These are phyloP conservation scores for Enteromius thamalakanensis DNA, from an alignment of 2,797 vertebrate species.

Conservation along the genomic window DNA sequence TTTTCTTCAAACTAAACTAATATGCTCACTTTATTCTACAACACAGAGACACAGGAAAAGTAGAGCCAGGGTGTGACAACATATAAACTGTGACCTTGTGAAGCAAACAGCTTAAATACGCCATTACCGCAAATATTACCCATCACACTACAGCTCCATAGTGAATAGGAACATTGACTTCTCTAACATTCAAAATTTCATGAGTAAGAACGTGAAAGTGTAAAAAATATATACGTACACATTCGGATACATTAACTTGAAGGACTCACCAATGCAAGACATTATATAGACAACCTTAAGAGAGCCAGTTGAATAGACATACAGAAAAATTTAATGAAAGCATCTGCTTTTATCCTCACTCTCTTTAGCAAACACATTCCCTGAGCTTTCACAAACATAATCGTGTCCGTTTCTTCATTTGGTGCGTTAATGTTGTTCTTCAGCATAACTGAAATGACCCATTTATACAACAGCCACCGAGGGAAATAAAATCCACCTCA, in stretches of 20 bases:
- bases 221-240: not conserved
- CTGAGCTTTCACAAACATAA: not conserved
- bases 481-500: slow-evolving; percentile 25
- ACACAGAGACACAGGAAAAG: not conserved
- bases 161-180: not conserved
- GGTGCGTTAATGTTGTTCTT: slow-evolving; percentile 18
- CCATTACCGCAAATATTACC: not conserved
- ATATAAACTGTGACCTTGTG: not conserved
- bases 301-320: not conserved
- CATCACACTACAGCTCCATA: not conserved
- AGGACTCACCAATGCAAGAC: not conserved
- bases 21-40: not conserved
- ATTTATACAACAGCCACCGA: slow-evolving; percentile 17
- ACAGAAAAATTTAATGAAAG: not conserved
- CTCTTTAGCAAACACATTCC: slow-evolving; percentile 5
- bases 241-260: not conserved
- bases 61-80: not conserved
- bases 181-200: not conserved
- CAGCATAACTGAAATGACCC: slow-evolving; percentile 11
- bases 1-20: not conserved
- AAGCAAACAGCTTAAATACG: not conserved
- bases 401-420: slow-evolving; percentile 18
- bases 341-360: not conserved
- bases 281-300: slow-evolving; percentile 15
- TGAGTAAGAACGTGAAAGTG: not conserved